phyloP scores from a whole-genome alignment of 2,888 invertebrate genomes.

The Subacronicta megacephala region DNA sequence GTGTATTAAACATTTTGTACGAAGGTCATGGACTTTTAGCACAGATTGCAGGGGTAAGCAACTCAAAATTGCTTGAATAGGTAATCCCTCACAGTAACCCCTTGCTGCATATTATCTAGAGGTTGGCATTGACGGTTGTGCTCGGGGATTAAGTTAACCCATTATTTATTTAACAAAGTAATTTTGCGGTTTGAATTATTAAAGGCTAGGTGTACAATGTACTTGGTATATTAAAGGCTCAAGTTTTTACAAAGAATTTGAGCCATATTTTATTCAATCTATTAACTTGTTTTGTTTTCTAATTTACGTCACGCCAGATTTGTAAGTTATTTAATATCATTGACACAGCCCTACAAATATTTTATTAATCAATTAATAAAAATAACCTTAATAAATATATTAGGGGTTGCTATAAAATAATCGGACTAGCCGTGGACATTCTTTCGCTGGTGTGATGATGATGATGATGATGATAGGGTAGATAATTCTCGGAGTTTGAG shows the following conservation, averaged over 20 bases:
- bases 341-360: too few species aligned
- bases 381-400: too few species aligned
- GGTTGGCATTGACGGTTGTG: constrained; percentile 45
- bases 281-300: constrained; percentile 1
- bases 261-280: constrained; percentile 27
- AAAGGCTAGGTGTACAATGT: constrained; percentile 29
- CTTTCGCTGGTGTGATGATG: too few species aligned
- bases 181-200: constrained; percentile 37
- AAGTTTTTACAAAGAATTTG: constrained; percentile 38
- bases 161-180: constrained; percentile 49
- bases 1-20: constrained; percentile 16
- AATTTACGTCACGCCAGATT: constrained; percentile 2
- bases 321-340: too few species aligned
- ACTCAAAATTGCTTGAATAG: constrained; percentile 49
- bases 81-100: constrained; percentile 48
- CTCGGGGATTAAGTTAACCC: constrained; percentile 41
- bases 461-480: too few species aligned
- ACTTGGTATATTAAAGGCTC: constrained; percentile 27
- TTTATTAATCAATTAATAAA: too few species aligned
- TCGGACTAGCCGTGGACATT: too few species aligned
- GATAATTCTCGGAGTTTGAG: too few species aligned
- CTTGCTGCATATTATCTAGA: constrained; percentile 51
- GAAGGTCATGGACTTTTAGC: constrained; percentile 47
- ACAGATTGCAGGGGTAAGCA: constrained; percentile 52
- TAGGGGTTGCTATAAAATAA: too few species aligned